These are phyloP conservation scores for Rhodeus uyekii DNA, from an alignment of 2,797 vertebrate species.

Conservation along the genomic window DNA sequence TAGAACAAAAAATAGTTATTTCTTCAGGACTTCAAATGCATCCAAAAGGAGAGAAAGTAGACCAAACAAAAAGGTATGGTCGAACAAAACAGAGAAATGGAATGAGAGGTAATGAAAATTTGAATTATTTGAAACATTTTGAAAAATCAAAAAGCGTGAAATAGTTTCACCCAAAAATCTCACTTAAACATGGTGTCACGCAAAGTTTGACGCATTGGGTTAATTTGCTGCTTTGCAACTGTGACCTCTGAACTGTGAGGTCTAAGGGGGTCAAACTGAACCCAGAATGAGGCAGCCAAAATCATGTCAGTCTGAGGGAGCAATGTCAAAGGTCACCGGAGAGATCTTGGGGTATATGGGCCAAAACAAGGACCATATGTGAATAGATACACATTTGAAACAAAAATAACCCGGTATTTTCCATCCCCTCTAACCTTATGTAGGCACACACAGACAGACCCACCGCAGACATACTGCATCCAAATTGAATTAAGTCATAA, in stretches of 20 bases:
- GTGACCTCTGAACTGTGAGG: slow-evolving; percentile 76
- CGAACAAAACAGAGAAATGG: not conserved
- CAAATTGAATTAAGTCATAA: slow-evolving; percentile 78
- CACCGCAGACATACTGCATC: slow-evolving; percentile 70
- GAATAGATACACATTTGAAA: slow-evolving; percentile 76
- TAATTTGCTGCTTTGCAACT: slow-evolving; percentile 82
- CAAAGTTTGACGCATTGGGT: slow-evolving; percentile 84
- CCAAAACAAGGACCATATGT: slow-evolving; percentile 84
- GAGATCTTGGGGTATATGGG: slow-evolving; percentile 74
- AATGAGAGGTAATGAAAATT: slow-evolving; percentile 47
- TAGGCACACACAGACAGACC: slow-evolving; percentile 59
- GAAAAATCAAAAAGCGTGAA: slow-evolving; percentile 56
- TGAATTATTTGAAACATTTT: slow-evolving; percentile 48
- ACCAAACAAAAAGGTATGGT: not conserved
- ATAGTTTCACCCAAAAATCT: slow-evolving; percentile 64
- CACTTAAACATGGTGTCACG: slow-evolving; percentile 80
- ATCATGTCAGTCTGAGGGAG: slow-evolving; percentile 81
- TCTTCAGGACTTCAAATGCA: slow-evolving; percentile 17
- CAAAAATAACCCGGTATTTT: slow-evolving; percentile 75
- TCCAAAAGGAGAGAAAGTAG: not conserved
- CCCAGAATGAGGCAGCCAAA: slow-evolving; percentile 77
- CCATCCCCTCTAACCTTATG: slow-evolving; percentile 51
- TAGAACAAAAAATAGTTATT: slow-evolving; percentile 31
- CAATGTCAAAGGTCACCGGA: slow-evolving; percentile 74
- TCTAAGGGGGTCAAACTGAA: slow-evolving; percentile 70